A percentile compares a stretch with the other conserved stretches of the same genome.
Conservation (phyloP, 2,888 invertebrate species). For the Lypha dubia region DNA sequence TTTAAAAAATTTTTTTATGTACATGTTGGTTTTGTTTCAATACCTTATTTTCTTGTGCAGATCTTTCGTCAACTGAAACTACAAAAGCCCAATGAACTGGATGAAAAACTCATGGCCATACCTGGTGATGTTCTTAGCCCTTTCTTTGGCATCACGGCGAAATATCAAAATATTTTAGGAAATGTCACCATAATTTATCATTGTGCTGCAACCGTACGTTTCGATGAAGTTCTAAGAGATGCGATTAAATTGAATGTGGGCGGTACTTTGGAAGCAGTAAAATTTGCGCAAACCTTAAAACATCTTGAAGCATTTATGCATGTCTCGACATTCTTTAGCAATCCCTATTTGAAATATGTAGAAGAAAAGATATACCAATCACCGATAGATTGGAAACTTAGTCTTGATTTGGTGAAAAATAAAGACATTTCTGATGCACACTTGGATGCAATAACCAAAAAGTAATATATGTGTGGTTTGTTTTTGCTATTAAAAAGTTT, state of each 20-base stretch:
- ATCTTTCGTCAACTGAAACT: no score
- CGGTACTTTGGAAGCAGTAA: slow-evolving; percentile 86
- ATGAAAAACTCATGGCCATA: slow-evolving; percentile 71
- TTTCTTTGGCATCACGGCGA: slow-evolving; percentile 76
- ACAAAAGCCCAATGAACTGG: no score
- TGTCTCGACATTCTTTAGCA: slow-evolving; percentile 85
- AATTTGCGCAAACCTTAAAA: slow-evolving; percentile 86
- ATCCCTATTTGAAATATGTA: slow-evolving; percentile 89
- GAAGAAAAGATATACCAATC: slow-evolving; percentile 85
- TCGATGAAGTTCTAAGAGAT: slow-evolving; percentile 89
- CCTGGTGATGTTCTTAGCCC: slow-evolving; percentile 77
- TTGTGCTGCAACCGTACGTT: slow-evolving; percentile 91
- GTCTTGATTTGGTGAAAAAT: slow-evolving; percentile 75
- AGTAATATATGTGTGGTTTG: slow-evolving; percentile 74
- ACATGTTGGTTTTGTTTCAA: no score
- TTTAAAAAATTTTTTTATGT: no score
- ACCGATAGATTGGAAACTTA: slow-evolving; percentile 26
- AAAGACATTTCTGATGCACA: slow-evolving; percentile 71
- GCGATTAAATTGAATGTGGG: slow-evolving; percentile 87
- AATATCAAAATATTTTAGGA: slow-evolving; percentile 77
- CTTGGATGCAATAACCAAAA: slow-evolving; percentile 77
- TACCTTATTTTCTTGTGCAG: slow-evolving; percentile 58
- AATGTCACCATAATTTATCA: slow-evolving; percentile 89
- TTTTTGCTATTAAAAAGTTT: not conserved
- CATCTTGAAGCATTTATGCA: no score